Conservation (phyloP, 2,113 vertebrate genomes). For the Holacanthus passer region DNA sequence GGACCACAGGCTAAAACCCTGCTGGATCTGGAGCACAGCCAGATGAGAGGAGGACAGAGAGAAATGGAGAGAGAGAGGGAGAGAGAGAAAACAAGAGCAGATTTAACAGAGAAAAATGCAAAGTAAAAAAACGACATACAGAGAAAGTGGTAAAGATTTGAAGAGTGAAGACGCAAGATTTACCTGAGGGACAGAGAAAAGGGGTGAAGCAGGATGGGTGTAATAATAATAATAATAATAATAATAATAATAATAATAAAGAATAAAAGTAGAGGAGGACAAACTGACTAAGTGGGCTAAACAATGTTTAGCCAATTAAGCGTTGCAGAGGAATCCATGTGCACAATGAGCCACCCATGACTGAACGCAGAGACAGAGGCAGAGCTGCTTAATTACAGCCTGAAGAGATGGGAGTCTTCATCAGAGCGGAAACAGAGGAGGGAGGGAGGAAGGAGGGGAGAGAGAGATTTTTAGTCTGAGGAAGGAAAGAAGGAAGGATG, state of each 20-base stretch:
- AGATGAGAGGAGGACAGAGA: slow-evolving; percentile 50
- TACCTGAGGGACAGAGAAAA: background rate
- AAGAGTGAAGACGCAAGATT: background rate
- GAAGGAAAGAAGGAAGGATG: slow-evolving; percentile 2
- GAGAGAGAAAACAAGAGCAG: background rate
- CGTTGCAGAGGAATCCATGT: slow-evolving; percentile 72
- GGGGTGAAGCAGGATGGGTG: background rate
- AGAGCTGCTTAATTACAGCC: slow-evolving; percentile 78
- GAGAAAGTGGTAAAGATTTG: background rate
- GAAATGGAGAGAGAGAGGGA: slow-evolving; percentile 3
- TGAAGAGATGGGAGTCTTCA: slow-evolving; percentile 72
- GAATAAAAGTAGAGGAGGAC: slow-evolving; percentile 42
- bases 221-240: background rate
- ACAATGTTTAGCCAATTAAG: slow-evolving; percentile 78
- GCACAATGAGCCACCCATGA: slow-evolving; percentile 76
- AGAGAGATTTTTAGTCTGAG: slow-evolving; percentile 7
- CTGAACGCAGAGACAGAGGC: slow-evolving; percentile 69
- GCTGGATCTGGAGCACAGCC: slow-evolving; percentile 67
- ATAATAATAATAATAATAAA: slow-evolving; percentile 33
- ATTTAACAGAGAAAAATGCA: background rate
- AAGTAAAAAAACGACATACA: background rate
- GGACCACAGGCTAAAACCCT: slow-evolving; percentile 66
- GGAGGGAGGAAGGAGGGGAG: slow-evolving; percentile 9
- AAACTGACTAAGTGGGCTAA: slow-evolving; percentile 59
- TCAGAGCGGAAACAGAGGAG: slow-evolving; percentile 58